A percentile compares a stretch with the other conserved stretches of the same genome.
Evolutionary conservation across 2,888 invertebrate species (phyloP).

Genomic region (Alcis repandata): DNA sequence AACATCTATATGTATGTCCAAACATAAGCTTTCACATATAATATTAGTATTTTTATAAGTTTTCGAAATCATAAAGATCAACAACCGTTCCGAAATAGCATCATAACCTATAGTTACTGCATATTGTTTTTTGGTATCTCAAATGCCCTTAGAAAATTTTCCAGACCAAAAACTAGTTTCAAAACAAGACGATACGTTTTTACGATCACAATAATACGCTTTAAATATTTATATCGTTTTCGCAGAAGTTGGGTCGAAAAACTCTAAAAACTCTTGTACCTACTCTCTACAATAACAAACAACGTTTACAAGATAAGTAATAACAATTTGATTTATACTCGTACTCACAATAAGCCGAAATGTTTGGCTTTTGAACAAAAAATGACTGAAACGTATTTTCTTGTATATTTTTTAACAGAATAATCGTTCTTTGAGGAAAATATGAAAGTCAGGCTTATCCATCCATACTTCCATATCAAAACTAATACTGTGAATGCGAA

Average conservation of each 20-base stretch:
- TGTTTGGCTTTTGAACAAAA: too few species aligned
- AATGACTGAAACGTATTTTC: too few species aligned
- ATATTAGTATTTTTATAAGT: background rate
- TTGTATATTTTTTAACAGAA: background rate
- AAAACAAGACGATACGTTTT: constrained; percentile 10
- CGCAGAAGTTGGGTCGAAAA: background rate
- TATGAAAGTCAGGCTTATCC: background rate
- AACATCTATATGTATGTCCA: too few species aligned
- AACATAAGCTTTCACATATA: too few species aligned
- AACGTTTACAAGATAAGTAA: background rate
- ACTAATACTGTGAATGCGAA: too few species aligned
- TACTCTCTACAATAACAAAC: background rate
- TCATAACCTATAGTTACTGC: constrained; percentile 9
- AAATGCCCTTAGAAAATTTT: background rate
- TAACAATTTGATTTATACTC: background rate
- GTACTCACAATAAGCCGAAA: background rate
- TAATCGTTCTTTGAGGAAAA: background rate
- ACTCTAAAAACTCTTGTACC: too few species aligned
- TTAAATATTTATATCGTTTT: constrained; percentile 15
- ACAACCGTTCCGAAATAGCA: background rate
- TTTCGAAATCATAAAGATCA: background rate
- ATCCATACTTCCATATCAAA: background rate
- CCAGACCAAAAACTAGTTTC: constrained; percentile 1
- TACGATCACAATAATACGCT: constrained; percentile 19
- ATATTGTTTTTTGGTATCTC: constrained; percentile 8